phyloP scores from a whole-genome alignment of 2,113 vertebrate species.

The Sebastes fasciatus region DNA sequence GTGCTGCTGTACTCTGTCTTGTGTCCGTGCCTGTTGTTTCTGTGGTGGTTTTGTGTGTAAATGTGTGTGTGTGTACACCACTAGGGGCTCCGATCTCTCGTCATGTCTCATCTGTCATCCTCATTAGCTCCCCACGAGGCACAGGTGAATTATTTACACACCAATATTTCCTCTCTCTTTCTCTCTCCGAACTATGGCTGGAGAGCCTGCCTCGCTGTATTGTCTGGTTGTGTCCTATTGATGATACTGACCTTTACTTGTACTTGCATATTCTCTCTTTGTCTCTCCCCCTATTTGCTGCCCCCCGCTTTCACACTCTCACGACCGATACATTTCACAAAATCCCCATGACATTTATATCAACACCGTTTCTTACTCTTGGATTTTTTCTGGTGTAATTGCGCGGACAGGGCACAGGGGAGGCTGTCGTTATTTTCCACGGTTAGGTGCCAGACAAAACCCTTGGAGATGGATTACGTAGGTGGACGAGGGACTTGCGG shows the following conservation, averaged over 20 bases:
- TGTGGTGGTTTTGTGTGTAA: conserved; percentile 22
- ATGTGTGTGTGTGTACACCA: conserved; percentile 22
- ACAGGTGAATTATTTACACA: conserved; percentile 68
- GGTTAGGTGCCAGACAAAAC: conserved; percentile 64
- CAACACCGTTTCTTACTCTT: conserved; percentile 30
- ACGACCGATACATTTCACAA: conserved; percentile 22
- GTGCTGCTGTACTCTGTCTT: conserved; percentile 12
- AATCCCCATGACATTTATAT: conserved; percentile 54
- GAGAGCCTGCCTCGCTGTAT: conserved; percentile 14
- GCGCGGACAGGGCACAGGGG: conserved; percentile 42
- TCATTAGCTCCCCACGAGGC: conserved; percentile 69
- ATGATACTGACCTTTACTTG: conserved; percentile 62
- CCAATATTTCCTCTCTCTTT: conserved; percentile 29
- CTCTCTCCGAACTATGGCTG: conserved; percentile 6
- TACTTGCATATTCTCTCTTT: conserved; percentile 33
- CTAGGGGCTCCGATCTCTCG: conserved; percentile 35
- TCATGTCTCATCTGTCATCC: conserved; percentile 76
- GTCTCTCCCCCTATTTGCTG: neutral
- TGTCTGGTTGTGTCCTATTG: conserved; percentile 41
- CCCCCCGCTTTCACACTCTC: neutral
- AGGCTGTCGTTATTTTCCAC: conserved; percentile 53
- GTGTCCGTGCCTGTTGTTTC: neutral
- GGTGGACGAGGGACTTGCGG: conserved; percentile 29
- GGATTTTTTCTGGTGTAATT: conserved; percentile 53
- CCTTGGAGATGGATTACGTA: conserved; percentile 69